phyloP scores from a whole-genome alignment of 2,888 invertebrate species.

The Azorinus chamasolen region DNA sequence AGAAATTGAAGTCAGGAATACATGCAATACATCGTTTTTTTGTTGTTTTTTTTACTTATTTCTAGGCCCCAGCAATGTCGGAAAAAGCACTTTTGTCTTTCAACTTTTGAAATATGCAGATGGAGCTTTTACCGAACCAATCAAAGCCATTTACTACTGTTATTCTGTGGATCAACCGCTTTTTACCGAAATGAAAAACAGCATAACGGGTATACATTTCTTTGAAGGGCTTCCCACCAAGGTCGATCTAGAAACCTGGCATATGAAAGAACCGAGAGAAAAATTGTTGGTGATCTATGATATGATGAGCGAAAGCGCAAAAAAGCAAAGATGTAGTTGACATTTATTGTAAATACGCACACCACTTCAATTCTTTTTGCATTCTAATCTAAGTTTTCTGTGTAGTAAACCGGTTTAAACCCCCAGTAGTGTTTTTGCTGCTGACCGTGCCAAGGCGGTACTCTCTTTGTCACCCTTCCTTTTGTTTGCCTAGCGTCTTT shows the following conservation, averaged over 20 bases:
- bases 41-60: slow-evolving; percentile 3
- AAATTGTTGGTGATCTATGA: slow-evolving; percentile 54
- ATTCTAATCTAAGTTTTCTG: no score
- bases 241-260: slow-evolving; percentile 46
- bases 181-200: slow-evolving; percentile 51
- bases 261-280: slow-evolving; percentile 33
- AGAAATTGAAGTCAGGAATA: slow-evolving; percentile 12
- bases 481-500: no score
- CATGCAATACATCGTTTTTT: no score
- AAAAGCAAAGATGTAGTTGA: slow-evolving; percentile 49
- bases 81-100: slow-evolving; percentile 48
- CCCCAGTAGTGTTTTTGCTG: no score
- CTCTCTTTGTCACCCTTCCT: no score
- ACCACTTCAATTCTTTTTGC: slow-evolving; percentile 54
- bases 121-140: slow-evolving; percentile 42
- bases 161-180: slow-evolving; percentile 61
- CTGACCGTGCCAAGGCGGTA: no score
- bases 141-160: slow-evolving; percentile 47
- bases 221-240: slow-evolving; percentile 44
- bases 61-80: slow-evolving; percentile 49
- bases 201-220: slow-evolving; percentile 46
- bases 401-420: no score
- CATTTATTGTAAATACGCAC: slow-evolving; percentile 55
- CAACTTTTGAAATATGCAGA: slow-evolving; percentile 46
- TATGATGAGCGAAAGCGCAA: slow-evolving; percentile 38